Conservation (phyloP, 1,140 invertebrate genomes). For the Pectinophora gossypiella region DNA sequence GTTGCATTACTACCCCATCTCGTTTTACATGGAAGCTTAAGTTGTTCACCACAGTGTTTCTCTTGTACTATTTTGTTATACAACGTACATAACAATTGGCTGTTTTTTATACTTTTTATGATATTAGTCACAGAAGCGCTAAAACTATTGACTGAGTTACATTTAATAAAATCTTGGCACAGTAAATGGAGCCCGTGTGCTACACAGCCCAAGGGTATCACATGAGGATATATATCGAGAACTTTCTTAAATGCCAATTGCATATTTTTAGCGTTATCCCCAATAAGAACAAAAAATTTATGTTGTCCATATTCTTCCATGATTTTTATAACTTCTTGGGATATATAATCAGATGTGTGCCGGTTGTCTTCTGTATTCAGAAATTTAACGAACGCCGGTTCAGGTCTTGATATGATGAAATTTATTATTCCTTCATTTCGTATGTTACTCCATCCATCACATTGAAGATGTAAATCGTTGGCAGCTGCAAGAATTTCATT, state of each 20-base stretch:
- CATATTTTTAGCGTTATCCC: slow-evolving; percentile 28
- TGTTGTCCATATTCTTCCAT: slow-evolving; percentile 15
- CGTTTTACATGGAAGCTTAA: slow-evolving; percentile 22
- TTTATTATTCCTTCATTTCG: slow-evolving; percentile 23
- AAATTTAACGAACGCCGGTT: slow-evolving; percentile 11
- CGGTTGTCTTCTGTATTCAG: slow-evolving; percentile 15
- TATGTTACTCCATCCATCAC: slow-evolving; percentile 20
- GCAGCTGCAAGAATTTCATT: slow-evolving; percentile 4
- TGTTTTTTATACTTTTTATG: slow-evolving; percentile 24
- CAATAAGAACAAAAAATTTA: slow-evolving; percentile 24
- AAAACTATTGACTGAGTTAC: slow-evolving; percentile 11
- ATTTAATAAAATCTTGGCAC: slow-evolving; percentile 18
- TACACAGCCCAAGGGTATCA: slow-evolving; percentile 14
- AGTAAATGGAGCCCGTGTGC: slow-evolving; percentile 27
- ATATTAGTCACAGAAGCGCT: slow-evolving; percentile 4
- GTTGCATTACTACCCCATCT: slow-evolving; percentile 26
- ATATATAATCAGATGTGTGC: slow-evolving; percentile 19
- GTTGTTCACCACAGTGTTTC: slow-evolving; percentile 20
- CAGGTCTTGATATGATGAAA: slow-evolving; percentile 13
- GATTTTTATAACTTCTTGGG: slow-evolving; percentile 17
- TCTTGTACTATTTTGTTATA: slow-evolving; percentile 20
- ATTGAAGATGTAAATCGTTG: slow-evolving; percentile 17
- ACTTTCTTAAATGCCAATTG: slow-evolving; percentile 19
- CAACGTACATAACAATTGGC: slow-evolving; percentile 19
- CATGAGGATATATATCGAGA: slow-evolving; percentile 16